A percentile compares a stretch with the other conserved stretches of the same genome.
Conservation (phyloP, 2,113 vertebrate genomes). For the Athene cunicularia region DNA sequence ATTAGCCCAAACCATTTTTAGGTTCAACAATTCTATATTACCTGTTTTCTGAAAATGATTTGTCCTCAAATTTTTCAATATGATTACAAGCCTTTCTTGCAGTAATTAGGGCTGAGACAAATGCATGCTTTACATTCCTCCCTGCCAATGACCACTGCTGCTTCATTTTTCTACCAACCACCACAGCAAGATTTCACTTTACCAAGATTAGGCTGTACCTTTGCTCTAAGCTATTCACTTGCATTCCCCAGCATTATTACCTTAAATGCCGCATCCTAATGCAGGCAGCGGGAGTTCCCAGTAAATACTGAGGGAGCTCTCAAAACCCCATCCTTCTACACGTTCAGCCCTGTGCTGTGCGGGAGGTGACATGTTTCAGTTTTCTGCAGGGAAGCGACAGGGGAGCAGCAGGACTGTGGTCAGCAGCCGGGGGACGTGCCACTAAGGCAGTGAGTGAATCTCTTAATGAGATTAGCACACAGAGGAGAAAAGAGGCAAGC, state of each 20-base stretch:
- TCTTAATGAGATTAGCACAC: constrained; percentile 5
- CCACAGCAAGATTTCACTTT: neutral
- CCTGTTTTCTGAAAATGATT: neutral
- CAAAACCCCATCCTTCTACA: fast-evolving
- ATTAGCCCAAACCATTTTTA: neutral
- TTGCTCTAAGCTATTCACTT: neutral
- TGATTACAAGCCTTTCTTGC: neutral
- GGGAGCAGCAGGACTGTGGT: neutral
- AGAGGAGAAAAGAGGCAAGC: neutral
- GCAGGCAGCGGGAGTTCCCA: neutral
- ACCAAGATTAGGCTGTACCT: neutral
- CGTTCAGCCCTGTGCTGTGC: neutral
- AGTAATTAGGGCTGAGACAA: neutral
- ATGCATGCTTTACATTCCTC: neutral
- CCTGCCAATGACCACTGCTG: neutral
- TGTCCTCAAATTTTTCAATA: neutral
- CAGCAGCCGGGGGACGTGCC: neutral
- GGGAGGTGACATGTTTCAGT: neutral
- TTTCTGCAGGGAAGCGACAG: neutral
- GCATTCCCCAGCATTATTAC: neutral
- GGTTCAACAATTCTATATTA: neutral
- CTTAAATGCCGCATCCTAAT: fast-evolving
- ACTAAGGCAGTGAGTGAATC: neutral
- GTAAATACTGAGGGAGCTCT: neutral
- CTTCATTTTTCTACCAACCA: neutral